Percentiles rank a stretch among this genome's conserved stretches.
These are phyloP conservation scores for Lagenorhynchus albirostris DNA, from an alignment of 2,113 vertebrate genomes.

Conservation along the genomic window DNA sequence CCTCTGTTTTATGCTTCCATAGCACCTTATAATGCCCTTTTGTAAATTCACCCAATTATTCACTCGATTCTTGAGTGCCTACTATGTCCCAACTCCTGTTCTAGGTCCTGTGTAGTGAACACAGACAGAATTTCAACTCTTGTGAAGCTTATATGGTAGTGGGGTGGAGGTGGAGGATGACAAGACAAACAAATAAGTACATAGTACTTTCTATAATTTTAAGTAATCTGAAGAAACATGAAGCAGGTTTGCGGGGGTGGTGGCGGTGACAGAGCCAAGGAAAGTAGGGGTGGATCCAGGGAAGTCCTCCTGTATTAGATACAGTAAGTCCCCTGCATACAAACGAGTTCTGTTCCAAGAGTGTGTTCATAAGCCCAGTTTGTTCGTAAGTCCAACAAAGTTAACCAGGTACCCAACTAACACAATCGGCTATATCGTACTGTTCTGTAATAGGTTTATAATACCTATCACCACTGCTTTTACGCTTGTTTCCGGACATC, in stretches of 20 bases:
- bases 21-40: background rate
- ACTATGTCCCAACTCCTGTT: background rate
- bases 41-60: background rate
- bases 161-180: rapidly evolving
- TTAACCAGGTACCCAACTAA: too few relatives aligned
- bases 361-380: too few relatives aligned
- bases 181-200: background rate
- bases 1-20: background rate
- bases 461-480: too few relatives aligned
- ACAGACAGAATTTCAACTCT: background rate
- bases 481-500: too few relatives aligned
- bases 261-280: background rate
- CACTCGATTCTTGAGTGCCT: background rate
- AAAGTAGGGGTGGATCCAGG: background rate
- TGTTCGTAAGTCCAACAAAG: too few relatives aligned
- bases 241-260: background rate
- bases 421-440: too few relatives aligned
- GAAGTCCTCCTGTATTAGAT: background rate
- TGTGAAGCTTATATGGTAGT: background rate
- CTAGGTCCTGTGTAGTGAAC: background rate
- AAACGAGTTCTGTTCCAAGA: too few relatives aligned
- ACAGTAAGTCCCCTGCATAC: too few relatives aligned
- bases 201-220: too few relatives aligned
- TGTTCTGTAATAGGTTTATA: too few relatives aligned
- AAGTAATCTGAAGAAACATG: background rate